Evolutionary conservation across 2,797 vertebrate genomes (phyloP).

Genomic region (Nasua narica): DNA sequence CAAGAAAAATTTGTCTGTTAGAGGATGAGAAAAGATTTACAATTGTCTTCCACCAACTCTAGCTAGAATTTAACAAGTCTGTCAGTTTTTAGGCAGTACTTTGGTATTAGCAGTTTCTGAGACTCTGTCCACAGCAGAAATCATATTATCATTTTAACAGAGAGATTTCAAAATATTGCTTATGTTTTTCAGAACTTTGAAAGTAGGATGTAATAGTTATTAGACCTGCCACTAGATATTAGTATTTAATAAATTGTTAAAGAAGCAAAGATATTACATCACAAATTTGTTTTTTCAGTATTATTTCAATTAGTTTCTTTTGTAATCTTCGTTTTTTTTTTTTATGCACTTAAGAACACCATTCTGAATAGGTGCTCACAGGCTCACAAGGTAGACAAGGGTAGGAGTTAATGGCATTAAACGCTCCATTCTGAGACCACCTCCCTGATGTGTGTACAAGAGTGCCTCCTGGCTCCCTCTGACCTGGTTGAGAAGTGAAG

Average conservation of each 20-base stretch:
- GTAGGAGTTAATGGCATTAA: neutral
- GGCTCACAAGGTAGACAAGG: neutral
- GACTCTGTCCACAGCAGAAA: neutral
- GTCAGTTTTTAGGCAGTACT: neutral
- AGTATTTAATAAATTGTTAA: neutral
- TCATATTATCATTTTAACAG: neutral
- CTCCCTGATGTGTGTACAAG: neutral
- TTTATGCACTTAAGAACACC: neutral
- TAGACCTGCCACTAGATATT: neutral
- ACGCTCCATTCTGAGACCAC: neutral
- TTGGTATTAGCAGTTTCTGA: neutral
- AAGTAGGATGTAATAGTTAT: neutral
- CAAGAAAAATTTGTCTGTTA: neutral
- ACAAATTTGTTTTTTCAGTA: neutral
- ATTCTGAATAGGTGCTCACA: neutral
- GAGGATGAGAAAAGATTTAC: neutral
- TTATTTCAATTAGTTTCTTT: neutral
- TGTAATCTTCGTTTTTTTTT: neutral
- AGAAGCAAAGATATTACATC: neutral
- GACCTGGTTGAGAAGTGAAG: neutral
- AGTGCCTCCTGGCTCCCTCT: neutral
- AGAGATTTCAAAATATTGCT: neutral
- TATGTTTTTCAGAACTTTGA: neutral
- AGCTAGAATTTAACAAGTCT: neutral
- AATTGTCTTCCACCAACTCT: neutral